Conservation (phyloP, 2,113 vertebrate species). For the Leucoraja erinaceus region DNA sequence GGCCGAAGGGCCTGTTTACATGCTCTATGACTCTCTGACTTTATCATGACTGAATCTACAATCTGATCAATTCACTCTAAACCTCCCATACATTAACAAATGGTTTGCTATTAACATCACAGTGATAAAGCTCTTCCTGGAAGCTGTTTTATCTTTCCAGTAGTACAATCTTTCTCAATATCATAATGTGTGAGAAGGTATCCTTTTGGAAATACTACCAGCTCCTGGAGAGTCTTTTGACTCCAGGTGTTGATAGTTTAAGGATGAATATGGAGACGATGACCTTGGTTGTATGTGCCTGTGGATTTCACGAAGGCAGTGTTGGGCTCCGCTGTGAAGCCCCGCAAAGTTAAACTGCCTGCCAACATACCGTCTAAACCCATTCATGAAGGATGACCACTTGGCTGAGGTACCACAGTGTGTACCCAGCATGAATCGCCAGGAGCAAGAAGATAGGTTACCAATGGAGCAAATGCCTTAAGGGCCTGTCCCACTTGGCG, state of each 20-base stretch:
- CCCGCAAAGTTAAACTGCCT: constrained; percentile 14
- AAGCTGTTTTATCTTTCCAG: background rate
- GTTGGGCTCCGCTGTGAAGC: constrained; percentile 17
- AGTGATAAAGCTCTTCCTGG: background rate
- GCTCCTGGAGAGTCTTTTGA: background rate
- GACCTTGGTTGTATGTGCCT: background rate
- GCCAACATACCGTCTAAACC: constrained; percentile 14
- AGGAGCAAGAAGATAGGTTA: background rate
- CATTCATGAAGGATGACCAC: constrained; percentile 18
- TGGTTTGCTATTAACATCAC: background rate
- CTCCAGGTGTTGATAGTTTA: constrained; percentile 8
- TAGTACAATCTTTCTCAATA: background rate
- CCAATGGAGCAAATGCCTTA: background rate
- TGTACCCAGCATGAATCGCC: background rate
- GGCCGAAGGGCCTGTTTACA: too few species aligned
- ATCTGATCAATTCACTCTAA: background rate
- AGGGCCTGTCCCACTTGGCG: too few species aligned
- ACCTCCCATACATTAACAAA: background rate
- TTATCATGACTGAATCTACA: background rate
- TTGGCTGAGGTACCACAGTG: background rate
- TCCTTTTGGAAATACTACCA: background rate
- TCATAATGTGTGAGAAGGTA: background rate
- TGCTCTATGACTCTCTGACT: too few species aligned
- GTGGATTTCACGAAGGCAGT: background rate
- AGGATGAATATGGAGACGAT: background rate